These are phyloP conservation scores for Poecilus cupreus DNA, from an alignment of 2,888 invertebrate genomes.

Conservation along the genomic window DNA sequence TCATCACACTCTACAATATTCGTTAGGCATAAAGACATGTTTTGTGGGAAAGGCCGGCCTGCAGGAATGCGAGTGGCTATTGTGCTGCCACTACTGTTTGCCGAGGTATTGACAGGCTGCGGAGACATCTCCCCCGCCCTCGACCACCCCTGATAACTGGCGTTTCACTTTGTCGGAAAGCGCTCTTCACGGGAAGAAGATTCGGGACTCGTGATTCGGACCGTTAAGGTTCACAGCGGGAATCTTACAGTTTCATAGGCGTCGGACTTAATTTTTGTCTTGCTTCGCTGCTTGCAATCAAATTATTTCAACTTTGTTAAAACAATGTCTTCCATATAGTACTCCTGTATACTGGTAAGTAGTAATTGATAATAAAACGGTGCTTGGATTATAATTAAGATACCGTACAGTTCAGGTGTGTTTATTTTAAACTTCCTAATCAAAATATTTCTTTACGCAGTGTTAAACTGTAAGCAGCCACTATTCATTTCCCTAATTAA, in stretches of 20 bases:
- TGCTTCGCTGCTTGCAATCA: background rate
- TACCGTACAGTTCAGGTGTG: too few relatives aligned
- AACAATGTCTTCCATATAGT: too few relatives aligned
- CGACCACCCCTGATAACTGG: constrained; percentile 21
- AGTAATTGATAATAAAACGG: too few relatives aligned
- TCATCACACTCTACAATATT: constrained; percentile 27
- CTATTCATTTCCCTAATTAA: constrained; percentile 28
- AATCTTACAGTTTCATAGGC: too few relatives aligned
- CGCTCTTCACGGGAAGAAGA: too few relatives aligned
- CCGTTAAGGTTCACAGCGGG: too few relatives aligned
- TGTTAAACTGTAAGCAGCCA: constrained; percentile 34
- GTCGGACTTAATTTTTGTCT: background rate
- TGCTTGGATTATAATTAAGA: too few relatives aligned
- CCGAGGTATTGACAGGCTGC: constrained; percentile 56
- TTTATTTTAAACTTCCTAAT: too few relatives aligned
- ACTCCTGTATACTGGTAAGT: too few relatives aligned
- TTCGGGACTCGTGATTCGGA: too few relatives aligned
- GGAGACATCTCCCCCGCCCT: constrained; percentile 34
- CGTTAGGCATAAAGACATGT: constrained; percentile 45
- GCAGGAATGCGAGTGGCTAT: constrained; percentile 50
- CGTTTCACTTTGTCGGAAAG: constrained; percentile 20
- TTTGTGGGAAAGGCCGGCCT: constrained; percentile 46
- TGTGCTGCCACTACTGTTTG: constrained; percentile 55
- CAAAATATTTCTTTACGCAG: constrained; percentile 16
- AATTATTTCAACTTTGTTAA: constrained; percentile 20